A percentile compares a stretch with the other conserved stretches of the same genome.
Evolutionary conservation across 2,888 invertebrate species (phyloP).

Genomic region (Notocelia uddmanniana): DNA sequence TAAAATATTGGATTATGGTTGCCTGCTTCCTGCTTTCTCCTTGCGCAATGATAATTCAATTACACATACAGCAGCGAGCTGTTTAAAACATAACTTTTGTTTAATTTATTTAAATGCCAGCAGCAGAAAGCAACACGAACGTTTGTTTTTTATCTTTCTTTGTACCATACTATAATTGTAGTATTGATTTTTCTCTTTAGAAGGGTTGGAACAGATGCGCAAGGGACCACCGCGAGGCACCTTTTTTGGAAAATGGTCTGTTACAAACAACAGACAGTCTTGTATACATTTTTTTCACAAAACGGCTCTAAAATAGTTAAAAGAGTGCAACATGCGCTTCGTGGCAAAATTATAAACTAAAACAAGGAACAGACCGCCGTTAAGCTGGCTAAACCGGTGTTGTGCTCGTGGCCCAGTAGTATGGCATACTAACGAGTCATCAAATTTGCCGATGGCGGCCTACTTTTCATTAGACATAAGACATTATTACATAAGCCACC

Average conservation of each 20-base stretch:
- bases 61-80: constrained; percentile 17
- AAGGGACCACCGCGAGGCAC: constrained; percentile 1
- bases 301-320: constrained; percentile 24
- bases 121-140: not conserved
- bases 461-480: constrained; percentile 64
- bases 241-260: constrained; percentile 24
- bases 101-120: constrained; percentile 12
- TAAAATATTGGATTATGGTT: constrained; percentile 59
- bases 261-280: constrained; percentile 25
- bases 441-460: constrained; percentile 55
- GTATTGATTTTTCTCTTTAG: constrained; percentile 26
- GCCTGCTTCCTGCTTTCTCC: constrained; percentile 74
- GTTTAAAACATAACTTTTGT: constrained; percentile 18
- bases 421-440: constrained; percentile 46
- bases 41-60: constrained; percentile 59
- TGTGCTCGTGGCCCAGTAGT: constrained; percentile 18
- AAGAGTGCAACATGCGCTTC: not conserved
- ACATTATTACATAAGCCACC: constrained; percentile 56
- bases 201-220: constrained; percentile 22
- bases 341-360: not conserved
- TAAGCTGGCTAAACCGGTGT: constrained; percentile 21
- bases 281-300: constrained; percentile 2
- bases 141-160: constrained; percentile 4
- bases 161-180: not conserved
- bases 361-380: constrained; percentile 9